Conservation (phyloP, 1,140 invertebrate species). For the Zophobas atratus region DNA sequence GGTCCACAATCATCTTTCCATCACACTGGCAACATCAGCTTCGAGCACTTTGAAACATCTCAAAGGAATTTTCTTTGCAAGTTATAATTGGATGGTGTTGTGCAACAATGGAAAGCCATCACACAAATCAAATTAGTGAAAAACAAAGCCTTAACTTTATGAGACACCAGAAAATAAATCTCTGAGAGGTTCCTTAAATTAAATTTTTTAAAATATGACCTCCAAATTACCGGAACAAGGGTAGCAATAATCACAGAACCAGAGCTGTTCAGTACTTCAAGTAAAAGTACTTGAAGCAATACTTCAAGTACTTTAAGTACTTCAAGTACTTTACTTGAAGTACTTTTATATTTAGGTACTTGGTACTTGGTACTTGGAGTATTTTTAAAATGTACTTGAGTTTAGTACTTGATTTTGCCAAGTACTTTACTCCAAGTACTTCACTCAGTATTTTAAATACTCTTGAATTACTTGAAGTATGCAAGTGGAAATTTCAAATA, state of each 20-base stretch:
- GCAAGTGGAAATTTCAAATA: no score
- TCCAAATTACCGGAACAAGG: neutral
- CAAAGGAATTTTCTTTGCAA: slow-evolving; percentile 26
- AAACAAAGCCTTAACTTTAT: slow-evolving; percentile 29
- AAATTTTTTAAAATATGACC: neutral
- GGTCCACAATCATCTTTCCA: neutral
- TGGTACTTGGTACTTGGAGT: no score
- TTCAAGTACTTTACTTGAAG: no score
- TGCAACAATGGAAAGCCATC: slow-evolving; percentile 22
- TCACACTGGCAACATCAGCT: slow-evolving; percentile 5
- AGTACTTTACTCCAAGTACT: no score
- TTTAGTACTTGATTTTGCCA: no score
- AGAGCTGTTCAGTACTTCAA: no score
- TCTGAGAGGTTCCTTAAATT: neutral
- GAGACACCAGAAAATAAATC: slow-evolving; percentile 8
- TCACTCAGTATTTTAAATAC: no score
- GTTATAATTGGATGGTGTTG: slow-evolving; percentile 40
- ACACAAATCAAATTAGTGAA: slow-evolving; percentile 19
- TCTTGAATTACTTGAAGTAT: no score
- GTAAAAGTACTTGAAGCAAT: no score
- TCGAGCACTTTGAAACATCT: slow-evolving; percentile 20
- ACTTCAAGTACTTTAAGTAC: no score
- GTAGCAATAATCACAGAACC: slow-evolving; percentile 2
- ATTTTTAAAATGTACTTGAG: no score
- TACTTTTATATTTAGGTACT: no score